Percentiles rank a stretch among this genome's conserved stretches.
Conservation (phyloP, 2,113 vertebrate genomes). For the Mesoclemmys tuberculata region DNA sequence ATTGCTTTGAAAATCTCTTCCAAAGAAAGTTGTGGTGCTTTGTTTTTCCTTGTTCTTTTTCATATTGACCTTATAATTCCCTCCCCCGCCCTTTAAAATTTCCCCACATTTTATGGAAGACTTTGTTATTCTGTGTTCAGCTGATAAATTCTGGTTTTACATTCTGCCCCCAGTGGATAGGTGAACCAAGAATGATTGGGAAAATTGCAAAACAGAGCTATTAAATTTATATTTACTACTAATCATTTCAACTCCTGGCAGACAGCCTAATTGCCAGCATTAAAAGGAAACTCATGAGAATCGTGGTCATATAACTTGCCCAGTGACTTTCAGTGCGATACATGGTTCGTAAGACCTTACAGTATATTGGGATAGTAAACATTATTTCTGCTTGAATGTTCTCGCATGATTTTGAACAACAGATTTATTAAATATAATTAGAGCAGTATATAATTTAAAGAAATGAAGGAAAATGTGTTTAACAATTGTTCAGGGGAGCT, state of each 20-base stretch:
- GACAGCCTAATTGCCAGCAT: slow-evolving; percentile 74
- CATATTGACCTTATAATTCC: background rate
- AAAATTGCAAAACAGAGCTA: slow-evolving; percentile 51
- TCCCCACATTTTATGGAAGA: background rate
- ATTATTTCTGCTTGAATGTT: slow-evolving; percentile 65
- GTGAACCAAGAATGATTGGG: slow-evolving; percentile 22
- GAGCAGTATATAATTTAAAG: slow-evolving; percentile 67
- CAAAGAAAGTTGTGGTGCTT: background rate
- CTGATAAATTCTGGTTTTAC: slow-evolving; percentile 1
- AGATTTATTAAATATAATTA: slow-evolving; percentile 70
- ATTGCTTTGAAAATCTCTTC: background rate
- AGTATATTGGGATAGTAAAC: slow-evolving; percentile 60
- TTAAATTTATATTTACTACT: slow-evolving; percentile 76
- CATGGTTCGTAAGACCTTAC: slow-evolving; percentile 43
- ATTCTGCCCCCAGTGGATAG: slow-evolving; percentile 8
- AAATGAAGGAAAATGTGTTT: slow-evolving; percentile 55
- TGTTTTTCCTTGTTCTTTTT: background rate
- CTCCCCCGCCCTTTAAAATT: background rate
- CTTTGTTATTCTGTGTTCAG: slow-evolving; percentile 18
- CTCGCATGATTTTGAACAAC: slow-evolving; percentile 52
- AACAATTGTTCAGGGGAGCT: slow-evolving; percentile 20
- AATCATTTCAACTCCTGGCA: slow-evolving; percentile 76
- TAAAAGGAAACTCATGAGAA: slow-evolving; percentile 72
- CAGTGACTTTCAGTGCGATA: slow-evolving; percentile 72
- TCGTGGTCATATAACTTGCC: slow-evolving; percentile 47